Percentiles rank a stretch among this genome's conserved stretches.
Evolutionary conservation across 2,797 vertebrate genomes (phyloP).

Genomic region (Crypturellus tataupa): DNA sequence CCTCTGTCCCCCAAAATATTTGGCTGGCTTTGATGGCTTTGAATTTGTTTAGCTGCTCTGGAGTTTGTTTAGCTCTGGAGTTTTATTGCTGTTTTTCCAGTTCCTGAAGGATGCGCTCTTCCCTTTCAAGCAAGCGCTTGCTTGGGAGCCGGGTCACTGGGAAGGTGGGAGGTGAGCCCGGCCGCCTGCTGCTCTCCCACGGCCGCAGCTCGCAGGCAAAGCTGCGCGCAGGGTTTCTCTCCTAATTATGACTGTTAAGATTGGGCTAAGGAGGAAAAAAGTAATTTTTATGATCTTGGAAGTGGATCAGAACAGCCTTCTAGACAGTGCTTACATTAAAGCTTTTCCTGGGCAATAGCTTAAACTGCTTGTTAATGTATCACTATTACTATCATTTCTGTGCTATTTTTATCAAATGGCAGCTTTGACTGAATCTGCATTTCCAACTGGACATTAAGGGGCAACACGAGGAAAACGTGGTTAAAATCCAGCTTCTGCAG

Average conservation of each 20-base stretch:
- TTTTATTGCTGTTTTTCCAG: neutral
- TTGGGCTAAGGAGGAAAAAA: neutral
- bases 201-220: neutral
- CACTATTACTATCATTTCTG: neutral
- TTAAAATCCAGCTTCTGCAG: neutral
- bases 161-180: neutral
- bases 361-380: neutral
- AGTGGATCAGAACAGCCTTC: neutral
- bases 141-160: neutral
- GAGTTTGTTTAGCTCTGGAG: too few species aligned
- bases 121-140: neutral
- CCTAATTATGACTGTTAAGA: neutral
- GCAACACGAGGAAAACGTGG: neutral
- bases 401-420: neutral
- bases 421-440: neutral
- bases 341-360: neutral
- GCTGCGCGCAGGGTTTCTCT: neutral
- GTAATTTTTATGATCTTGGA: neutral
- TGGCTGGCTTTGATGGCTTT: too few species aligned
- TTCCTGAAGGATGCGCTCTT: neutral
- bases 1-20: too few species aligned
- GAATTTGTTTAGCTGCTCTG: too few species aligned
- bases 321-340: neutral
- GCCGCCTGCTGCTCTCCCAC: rapidly evolving
- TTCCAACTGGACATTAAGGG: neutral